Evolutionary conservation across 2,888 invertebrate species (phyloP).

Genomic region (Mesochorus sp.): DNA sequence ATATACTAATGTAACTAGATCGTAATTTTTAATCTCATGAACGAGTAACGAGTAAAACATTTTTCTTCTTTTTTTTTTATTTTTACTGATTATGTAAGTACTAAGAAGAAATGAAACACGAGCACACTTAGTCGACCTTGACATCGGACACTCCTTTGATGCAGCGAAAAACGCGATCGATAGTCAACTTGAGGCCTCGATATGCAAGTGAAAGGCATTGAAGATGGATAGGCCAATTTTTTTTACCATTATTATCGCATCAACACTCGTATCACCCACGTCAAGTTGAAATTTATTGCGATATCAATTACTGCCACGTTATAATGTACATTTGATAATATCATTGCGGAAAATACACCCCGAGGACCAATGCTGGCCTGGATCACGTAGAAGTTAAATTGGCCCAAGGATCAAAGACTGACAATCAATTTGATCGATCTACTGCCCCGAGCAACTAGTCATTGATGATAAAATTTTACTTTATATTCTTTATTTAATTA

Average conservation of each 20-base stretch:
- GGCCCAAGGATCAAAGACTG: slow-evolving; percentile 64
- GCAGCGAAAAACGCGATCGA: neutral
- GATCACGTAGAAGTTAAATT: slow-evolving; percentile 59
- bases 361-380: slow-evolving; percentile 49
- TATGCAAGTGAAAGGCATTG: slow-evolving; percentile 59
- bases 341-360: slow-evolving; percentile 18
- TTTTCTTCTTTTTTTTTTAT: neutral
- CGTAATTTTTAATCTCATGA: no score
- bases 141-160: slow-evolving; percentile 27
- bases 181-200: neutral
- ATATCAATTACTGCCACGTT: neutral
- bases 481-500: neutral
- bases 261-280: slow-evolving; percentile 24
- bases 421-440: slow-evolving; percentile 51
- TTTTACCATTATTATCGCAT: slow-evolving; percentile 25
- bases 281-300: neutral
- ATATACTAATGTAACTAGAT: no score
- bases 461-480: slow-evolving; percentile 60
- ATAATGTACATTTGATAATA: slow-evolving; percentile 1
- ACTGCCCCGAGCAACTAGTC: slow-evolving; percentile 66
- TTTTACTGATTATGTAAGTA: neutral
- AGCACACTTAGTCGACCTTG: slow-evolving; percentile 27
- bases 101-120: neutral
- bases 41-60: neutral
- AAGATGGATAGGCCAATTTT: slow-evolving; percentile 48